These are phyloP conservation scores for Oenanthe melanoleuca DNA, from an alignment of 2,113 vertebrate genomes.

Conservation along the genomic window DNA sequence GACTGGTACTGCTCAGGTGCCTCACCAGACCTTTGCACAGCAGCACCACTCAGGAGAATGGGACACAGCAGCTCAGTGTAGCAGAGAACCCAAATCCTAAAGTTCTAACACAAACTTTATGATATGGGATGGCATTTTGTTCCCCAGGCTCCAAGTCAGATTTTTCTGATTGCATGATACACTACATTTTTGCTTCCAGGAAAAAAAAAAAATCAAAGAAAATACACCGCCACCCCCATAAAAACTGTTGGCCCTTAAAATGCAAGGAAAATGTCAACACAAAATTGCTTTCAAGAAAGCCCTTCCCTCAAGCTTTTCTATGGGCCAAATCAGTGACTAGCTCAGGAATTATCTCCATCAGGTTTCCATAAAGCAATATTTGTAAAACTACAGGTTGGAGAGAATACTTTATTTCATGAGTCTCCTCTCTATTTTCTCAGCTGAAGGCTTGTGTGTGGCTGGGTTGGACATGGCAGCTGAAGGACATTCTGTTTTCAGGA, in stretches of 20 bases:
- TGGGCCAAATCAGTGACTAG: neutral
- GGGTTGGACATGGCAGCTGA: neutral
- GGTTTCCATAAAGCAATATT: neutral
- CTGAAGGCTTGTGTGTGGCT: neutral
- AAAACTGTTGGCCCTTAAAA: neutral
- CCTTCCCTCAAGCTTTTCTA: neutral
- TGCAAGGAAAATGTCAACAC: neutral
- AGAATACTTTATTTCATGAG: neutral
- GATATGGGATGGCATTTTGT: neutral
- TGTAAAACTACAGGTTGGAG: neutral
- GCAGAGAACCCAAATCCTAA: neutral
- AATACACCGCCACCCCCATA: neutral
- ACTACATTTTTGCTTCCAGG: neutral
- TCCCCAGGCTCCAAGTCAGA: neutral
- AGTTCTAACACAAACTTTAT: neutral
- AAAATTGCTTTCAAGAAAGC: neutral
- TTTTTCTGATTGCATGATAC: neutral
- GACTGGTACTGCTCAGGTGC: rapidly evolving
- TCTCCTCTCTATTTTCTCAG: neutral
- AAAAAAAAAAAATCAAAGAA: neutral
- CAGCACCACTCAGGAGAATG: rapidly evolving
- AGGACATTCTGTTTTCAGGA: neutral
- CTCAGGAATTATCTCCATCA: neutral
- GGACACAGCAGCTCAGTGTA: neutral
- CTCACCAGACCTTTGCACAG: rapidly evolving